Conservation (phyloP, 2,113 vertebrate species). For the Istiophorus platypterus region DNA sequence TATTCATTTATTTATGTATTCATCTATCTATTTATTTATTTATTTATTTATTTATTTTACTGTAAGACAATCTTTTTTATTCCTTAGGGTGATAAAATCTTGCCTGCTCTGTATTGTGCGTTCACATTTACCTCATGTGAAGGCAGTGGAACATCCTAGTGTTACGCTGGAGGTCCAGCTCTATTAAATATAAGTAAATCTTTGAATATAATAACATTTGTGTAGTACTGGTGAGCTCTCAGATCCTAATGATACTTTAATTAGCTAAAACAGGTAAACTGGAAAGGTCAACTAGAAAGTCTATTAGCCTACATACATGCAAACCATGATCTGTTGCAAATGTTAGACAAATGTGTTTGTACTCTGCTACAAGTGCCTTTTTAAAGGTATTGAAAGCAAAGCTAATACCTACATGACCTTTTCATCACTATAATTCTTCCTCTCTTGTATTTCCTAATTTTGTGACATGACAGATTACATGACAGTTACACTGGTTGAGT, state of each 20-base stretch:
- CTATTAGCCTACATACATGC: not conserved
- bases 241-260: not conserved
- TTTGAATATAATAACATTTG: not conserved
- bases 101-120: not conserved
- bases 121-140: not conserved
- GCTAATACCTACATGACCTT: not conserved
- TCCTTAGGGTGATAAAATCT: slow-evolving; percentile 20
- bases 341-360: not conserved
- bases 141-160: not conserved
- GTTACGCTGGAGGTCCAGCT: not conserved
- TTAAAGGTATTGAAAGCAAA: not conserved
- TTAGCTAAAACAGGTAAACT: too few species aligned
- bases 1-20: too few species aligned
- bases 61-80: not conserved
- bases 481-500: slow-evolving; percentile 15
- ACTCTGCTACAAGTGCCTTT: not conserved
- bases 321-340: not conserved
- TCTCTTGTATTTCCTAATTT: not conserved
- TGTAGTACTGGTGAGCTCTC: too few species aligned
- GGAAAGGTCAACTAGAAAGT: not conserved
- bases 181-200: not conserved
- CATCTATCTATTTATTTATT: too few species aligned
- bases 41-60: not conserved
- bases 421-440: not conserved
- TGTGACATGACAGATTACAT: slow-evolving; percentile 6